phyloP scores from a whole-genome alignment of 2,113 vertebrate species.

The Sceloporus tristichus region DNA sequence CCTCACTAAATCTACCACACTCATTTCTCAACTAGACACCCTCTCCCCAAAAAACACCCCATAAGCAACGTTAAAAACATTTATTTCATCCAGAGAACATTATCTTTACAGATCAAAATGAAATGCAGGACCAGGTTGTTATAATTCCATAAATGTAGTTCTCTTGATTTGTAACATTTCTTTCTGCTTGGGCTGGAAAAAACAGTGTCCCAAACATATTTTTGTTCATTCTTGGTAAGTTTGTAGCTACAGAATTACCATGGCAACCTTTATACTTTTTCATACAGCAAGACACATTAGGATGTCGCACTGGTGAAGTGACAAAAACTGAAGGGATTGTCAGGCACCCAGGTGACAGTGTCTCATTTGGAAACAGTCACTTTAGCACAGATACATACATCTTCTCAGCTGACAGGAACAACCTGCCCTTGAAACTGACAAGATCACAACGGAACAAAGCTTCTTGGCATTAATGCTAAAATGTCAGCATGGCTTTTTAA shows the following conservation, averaged over 20 bases:
- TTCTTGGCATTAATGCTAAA: constrained; percentile 49
- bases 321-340: constrained; percentile 58
- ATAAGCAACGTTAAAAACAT: too few relatives aligned
- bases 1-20: too few relatives aligned
- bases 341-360: constrained; percentile 40
- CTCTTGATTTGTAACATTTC: constrained; percentile 2
- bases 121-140: not conserved
- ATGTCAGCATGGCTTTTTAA: constrained; percentile 30
- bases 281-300: constrained; percentile 49
- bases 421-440: constrained; percentile 20
- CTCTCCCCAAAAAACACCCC: too few relatives aligned
- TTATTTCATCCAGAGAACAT: too few relatives aligned
- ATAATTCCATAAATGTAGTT: not conserved
- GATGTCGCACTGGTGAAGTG: constrained; percentile 38
- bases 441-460: constrained; percentile 4
- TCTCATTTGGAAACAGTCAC: constrained; percentile 60
- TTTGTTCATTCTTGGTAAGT: constrained; percentile 31
- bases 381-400: constrained; percentile 23
- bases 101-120: not conserved
- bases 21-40: too few relatives aligned
- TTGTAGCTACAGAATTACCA: constrained; percentile 56
- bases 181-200: not conserved
- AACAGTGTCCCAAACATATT: constrained; percentile 25
- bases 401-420: constrained; percentile 58
- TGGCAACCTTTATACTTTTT: constrained; percentile 38